phyloP scores from a whole-genome alignment of 2,113 vertebrate genomes.

The Climacteris rufus region DNA sequence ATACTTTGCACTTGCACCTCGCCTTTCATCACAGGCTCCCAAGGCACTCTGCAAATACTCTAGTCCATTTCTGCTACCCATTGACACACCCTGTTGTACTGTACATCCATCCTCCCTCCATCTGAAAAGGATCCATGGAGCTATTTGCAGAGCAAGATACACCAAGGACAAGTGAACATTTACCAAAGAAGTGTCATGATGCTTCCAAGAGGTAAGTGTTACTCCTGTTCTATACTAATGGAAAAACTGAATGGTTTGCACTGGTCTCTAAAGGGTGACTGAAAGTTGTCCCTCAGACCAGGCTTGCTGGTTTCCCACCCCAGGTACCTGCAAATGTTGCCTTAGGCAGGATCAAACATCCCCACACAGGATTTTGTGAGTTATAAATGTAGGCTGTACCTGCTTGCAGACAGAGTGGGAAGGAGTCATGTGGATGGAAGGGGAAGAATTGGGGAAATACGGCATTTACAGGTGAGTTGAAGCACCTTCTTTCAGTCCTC shows the following conservation, averaged over 20 bases:
- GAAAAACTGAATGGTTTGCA: not conserved
- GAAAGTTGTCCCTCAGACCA: not conserved
- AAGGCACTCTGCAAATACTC: not conserved
- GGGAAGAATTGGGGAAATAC: not conserved
- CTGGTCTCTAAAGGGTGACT: not conserved
- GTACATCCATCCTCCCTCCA: not conserved
- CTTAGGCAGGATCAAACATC: not conserved
- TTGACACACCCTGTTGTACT: not conserved
- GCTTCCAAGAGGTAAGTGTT: not conserved
- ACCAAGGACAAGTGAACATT: not conserved
- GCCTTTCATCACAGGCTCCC: conserved; percentile 20
- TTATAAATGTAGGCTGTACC: not conserved
- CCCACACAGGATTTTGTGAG: not conserved
- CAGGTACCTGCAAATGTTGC: not conserved
- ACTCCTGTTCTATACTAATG: not conserved
- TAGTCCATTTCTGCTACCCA: not conserved
- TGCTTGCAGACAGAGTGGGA: not conserved
- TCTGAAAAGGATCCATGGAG: not conserved
- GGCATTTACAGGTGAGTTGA: not conserved
- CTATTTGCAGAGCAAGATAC: not conserved
- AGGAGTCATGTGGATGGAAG: not conserved
- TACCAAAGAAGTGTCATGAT: not conserved
- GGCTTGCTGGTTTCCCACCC: not conserved
- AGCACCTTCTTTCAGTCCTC: not conserved
- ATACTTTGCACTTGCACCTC: conserved; percentile 2